Conservation (phyloP, 37 sponge, comb jelly and placozoan species). For the Eunapius fragilis region DNA sequence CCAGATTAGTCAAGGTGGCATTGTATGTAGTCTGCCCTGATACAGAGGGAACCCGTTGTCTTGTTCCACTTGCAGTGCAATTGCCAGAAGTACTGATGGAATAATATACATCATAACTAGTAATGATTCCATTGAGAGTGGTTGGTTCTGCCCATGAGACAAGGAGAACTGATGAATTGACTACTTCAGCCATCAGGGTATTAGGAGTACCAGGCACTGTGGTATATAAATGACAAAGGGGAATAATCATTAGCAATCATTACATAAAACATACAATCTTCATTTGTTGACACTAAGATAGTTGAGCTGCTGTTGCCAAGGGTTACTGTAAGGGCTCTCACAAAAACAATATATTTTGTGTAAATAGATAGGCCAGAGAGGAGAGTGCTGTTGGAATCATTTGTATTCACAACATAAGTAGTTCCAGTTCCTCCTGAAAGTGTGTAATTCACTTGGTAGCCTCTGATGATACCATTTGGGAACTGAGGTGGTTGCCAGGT, state of each 20-base stretch:
- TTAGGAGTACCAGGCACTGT: no score
- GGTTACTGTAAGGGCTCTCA: conserved; percentile 11
- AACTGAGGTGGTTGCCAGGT: conserved; percentile 30
- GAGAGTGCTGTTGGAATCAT: background rate
- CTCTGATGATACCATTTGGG: conserved; percentile 47
- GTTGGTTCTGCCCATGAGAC: conserved; percentile 3
- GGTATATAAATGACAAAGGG: background rate
- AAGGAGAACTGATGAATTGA: background rate
- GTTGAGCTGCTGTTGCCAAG: conserved; percentile 5
- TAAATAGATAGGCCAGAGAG: conserved; percentile 13
- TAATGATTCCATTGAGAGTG: conserved; percentile 5
- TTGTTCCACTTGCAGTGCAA: no score
- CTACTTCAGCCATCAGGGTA: no score
- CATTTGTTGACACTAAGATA: background rate
- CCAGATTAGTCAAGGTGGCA: no score
- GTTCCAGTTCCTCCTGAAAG: background rate
- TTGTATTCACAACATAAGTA: background rate
- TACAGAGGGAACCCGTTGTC: no score
- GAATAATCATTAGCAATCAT: no score
- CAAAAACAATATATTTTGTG: background rate
- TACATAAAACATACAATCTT: background rate
- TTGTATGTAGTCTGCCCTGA: no score
- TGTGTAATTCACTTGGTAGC: conserved; percentile 19
- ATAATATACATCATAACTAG: no score
- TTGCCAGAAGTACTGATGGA: no score